Conservation (phyloP, 37 sponge, comb jelly and placozoan genomes). For the Spongia lamella region DNA sequence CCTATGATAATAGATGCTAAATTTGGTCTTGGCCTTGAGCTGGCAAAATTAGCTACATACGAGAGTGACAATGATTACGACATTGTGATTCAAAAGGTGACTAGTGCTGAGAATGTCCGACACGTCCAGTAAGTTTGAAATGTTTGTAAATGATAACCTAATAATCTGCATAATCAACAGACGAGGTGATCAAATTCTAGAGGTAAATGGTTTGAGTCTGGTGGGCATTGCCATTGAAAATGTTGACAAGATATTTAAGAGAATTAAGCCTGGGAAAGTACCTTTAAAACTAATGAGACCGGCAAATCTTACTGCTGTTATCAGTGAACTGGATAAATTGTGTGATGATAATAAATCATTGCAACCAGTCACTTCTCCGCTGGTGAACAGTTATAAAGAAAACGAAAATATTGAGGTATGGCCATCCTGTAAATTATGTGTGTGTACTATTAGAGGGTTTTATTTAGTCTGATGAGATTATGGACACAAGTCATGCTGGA, state of each 20-base stretch:
- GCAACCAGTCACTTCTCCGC: too few species aligned
- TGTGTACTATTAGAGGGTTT: too few species aligned
- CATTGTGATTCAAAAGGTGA: slow-evolving; percentile 51
- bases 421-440: too few species aligned
- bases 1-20: slow-evolving; percentile 13
- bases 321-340: background rate
- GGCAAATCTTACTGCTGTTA: slow-evolving; percentile 4
- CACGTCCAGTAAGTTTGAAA: slow-evolving; percentile 23
- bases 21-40: slow-evolving; percentile 46
- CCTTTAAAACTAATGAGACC: slow-evolving; percentile 31
- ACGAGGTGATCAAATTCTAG: slow-evolving; percentile 58
- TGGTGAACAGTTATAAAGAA: too few species aligned
- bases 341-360: too few species aligned
- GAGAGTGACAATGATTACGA: slow-evolving; percentile 22
- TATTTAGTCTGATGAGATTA: too few species aligned
- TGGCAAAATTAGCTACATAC: slow-evolving; percentile 33
- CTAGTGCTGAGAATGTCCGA: slow-evolving; percentile 16
- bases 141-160: background rate
- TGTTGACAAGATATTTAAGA: slow-evolving; percentile 28
- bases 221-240: slow-evolving; percentile 24
- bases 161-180: slow-evolving; percentile 18
- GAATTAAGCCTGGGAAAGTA: slow-evolving; percentile 27
- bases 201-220: slow-evolving; percentile 48
- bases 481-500: too few species aligned
- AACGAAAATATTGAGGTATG: too few species aligned